These are phyloP conservation scores for Kryptolebias ocellatus DNA, from an alignment of 2,797 vertebrate genomes.

Conservation along the genomic window DNA sequence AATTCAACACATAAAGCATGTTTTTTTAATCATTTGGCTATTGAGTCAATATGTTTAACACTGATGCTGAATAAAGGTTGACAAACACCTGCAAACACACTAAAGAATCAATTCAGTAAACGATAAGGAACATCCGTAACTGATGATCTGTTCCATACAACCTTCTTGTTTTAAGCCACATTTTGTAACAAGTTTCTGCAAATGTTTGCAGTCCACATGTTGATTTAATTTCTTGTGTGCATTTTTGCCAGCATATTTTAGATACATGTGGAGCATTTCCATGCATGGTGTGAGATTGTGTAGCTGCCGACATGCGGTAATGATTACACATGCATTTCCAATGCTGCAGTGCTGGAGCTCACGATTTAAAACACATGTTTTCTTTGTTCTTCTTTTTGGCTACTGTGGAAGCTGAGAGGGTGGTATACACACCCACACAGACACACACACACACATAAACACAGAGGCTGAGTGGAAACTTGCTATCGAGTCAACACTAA, in stretches of 20 bases:
- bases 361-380: slow-evolving; percentile 74
- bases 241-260: slow-evolving; percentile 10
- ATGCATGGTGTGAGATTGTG: slow-evolving; percentile 32
- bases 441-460: slow-evolving; percentile 55
- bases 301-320: slow-evolving; percentile 64
- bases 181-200: slow-evolving; percentile 28
- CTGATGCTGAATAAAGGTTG: slow-evolving; percentile 19
- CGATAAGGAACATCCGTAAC: slow-evolving; percentile 20
- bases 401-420: slow-evolving; percentile 76
- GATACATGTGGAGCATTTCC: slow-evolving; percentile 29
- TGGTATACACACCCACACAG: slow-evolving; percentile 62
- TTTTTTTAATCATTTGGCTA: slow-evolving; percentile 25
- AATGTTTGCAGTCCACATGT: slow-evolving; percentile 35
- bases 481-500: slow-evolving; percentile 71
- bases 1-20: slow-evolving; percentile 43
- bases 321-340: slow-evolving; percentile 75
- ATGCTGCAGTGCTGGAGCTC: slow-evolving; percentile 47
- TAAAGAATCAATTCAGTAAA: neutral
- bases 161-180: slow-evolving; percentile 4
- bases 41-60: slow-evolving; percentile 37
- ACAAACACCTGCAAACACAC: neutral
- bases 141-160: slow-evolving; percentile 28
- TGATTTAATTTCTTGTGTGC: slow-evolving; percentile 47
- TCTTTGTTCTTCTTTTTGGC: slow-evolving; percentile 72
- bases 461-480: slow-evolving; percentile 66